A percentile compares a stretch with the other conserved stretches of the same genome.
phyloP scores from a whole-genome alignment of 2,888 invertebrate species.

The Timema podura region DNA sequence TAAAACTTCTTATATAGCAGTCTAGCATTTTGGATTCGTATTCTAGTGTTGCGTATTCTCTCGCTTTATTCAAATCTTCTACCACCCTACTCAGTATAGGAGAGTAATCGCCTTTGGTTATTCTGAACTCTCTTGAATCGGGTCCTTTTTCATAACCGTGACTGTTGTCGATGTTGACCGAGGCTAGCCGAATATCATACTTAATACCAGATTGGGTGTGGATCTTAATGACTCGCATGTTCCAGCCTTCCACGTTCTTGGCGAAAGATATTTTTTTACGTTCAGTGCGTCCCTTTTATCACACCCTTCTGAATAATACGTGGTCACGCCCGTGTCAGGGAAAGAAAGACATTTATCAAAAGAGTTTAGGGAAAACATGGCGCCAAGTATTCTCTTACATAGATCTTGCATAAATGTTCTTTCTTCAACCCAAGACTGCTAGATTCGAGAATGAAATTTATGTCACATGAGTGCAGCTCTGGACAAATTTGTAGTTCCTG shows the following conservation, averaged over 20 bases:
- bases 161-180: background rate
- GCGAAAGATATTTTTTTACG: background rate
- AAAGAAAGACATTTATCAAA: no score
- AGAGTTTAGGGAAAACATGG: background rate
- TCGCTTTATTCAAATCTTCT: background rate
- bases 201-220: background rate
- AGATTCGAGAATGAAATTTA: background rate
- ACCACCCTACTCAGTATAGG: conserved; percentile 1
- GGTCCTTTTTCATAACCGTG: background rate
- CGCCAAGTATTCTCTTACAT: background rate
- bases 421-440: background rate
- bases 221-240: background rate
- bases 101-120: conserved; percentile 12
- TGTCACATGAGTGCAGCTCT: background rate
- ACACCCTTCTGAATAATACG: background rate
- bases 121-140: background rate
- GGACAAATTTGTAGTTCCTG: background rate
- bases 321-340: background rate
- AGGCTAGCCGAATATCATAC: background rate
- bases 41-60: background rate
- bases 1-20: background rate
- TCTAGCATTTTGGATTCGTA: background rate
- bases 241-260: background rate
- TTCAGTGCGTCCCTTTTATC: background rate
- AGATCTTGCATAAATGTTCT: background rate